phyloP scores from a whole-genome alignment of 2,888 invertebrate species.

The Melanchra persicariae region DNA sequence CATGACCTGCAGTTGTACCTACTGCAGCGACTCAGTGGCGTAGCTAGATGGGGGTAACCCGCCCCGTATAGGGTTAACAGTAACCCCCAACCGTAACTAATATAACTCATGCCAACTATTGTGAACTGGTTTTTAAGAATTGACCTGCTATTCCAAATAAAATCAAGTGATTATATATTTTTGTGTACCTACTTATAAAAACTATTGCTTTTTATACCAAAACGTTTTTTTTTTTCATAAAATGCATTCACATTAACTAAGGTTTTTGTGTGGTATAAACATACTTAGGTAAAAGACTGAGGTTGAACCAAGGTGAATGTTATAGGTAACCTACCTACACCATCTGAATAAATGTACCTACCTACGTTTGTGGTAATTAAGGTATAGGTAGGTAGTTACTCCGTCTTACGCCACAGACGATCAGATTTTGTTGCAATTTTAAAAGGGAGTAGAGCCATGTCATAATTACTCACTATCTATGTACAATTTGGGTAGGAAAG shows the following conservation, averaged over 20 bases:
- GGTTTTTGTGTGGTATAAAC: constrained; percentile 32
- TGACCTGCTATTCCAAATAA: background rate
- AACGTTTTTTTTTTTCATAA: constrained; percentile 17
- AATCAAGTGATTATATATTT: background rate
- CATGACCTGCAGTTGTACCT: constrained; percentile 72
- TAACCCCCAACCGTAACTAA: too few species aligned
- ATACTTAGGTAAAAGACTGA: constrained; percentile 31
- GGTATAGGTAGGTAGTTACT: too few species aligned
- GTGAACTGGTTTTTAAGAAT: too few species aligned
- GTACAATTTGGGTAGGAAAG: too few species aligned
- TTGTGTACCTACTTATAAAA: too few species aligned
- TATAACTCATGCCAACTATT: too few species aligned
- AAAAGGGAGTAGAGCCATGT: too few species aligned
- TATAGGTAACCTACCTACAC: background rate
- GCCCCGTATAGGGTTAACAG: too few species aligned
- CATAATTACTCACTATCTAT: too few species aligned
- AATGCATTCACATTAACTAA: constrained; percentile 3
- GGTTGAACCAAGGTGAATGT: constrained; percentile 52
- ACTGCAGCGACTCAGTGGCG: constrained; percentile 54
- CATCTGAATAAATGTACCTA: background rate
- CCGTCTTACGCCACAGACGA: too few species aligned
- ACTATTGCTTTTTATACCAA: constrained; percentile 32
- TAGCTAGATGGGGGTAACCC: too few species aligned
- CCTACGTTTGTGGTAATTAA: background rate
- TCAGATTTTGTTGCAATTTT: too few species aligned